Conservation (phyloP, 2,888 invertebrate genomes). For the Hololepta plana region DNA sequence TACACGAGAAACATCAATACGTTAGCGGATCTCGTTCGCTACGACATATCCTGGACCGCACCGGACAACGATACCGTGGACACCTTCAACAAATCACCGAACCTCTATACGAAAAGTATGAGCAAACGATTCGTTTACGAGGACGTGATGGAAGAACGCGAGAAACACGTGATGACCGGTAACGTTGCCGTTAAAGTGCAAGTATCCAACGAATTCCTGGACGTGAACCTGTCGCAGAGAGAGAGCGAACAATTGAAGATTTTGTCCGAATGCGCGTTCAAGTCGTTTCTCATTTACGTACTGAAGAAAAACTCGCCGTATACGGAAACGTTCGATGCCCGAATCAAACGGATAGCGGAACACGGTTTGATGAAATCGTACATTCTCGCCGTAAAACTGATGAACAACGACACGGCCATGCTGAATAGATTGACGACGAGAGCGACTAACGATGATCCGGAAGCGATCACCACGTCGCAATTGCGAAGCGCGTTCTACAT, state of each 20-base stretch:
- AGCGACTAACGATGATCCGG: no score
- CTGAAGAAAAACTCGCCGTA: slow-evolving; percentile 12
- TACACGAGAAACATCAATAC: slow-evolving; percentile 1
- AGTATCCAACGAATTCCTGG: neutral
- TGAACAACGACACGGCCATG: slow-evolving; percentile 1
- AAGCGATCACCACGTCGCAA: no score
- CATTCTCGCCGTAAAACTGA: no score
- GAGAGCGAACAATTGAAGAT: slow-evolving; percentile 9
- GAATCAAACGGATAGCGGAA: slow-evolving; percentile 9
- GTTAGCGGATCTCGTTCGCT: neutral
- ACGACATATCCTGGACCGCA: slow-evolving; percentile 3
- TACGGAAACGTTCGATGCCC: slow-evolving; percentile 10
- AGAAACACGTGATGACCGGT: no score
- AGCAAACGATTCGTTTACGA: no score
- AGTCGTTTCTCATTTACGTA: slow-evolving; percentile 10
- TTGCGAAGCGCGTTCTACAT: neutral
- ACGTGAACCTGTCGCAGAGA: neutral
- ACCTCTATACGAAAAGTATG: neutral
- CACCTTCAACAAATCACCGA: neutral
- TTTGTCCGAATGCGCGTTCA: slow-evolving; percentile 10
- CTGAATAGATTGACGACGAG: no score
- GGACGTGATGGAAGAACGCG: no score
- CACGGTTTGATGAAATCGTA: slow-evolving; percentile 10
- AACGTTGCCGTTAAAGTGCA: no score
- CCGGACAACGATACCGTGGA: neutral